These are phyloP conservation scores for Manis javanica DNA, from an alignment of 2,797 vertebrate genomes.

Conservation along the genomic window DNA sequence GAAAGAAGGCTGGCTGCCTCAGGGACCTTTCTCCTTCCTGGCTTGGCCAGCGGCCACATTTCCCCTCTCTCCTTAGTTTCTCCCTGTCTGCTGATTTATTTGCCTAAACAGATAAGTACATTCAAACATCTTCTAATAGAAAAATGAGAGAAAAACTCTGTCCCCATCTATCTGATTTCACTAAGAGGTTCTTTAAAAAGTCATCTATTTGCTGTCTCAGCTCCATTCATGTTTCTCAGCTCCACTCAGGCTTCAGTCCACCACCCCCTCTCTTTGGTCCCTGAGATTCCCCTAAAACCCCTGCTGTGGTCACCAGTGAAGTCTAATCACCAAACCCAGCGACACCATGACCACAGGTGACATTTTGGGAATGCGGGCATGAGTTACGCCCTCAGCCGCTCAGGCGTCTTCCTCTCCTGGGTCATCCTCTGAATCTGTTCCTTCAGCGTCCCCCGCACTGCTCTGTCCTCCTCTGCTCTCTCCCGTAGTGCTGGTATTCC, in stretches of 20 bases:
- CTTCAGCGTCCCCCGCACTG: not conserved
- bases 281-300: not conserved
- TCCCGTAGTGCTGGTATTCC: not conserved
- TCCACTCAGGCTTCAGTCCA: not conserved
- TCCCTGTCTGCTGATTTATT: not conserved
- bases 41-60: not conserved
- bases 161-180: not conserved
- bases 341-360: rapidly evolving
- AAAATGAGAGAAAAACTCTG: no score
- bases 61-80: not conserved
- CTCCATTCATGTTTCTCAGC: not conserved
- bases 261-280: not conserved
- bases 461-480: not conserved
- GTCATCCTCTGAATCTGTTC: not conserved
- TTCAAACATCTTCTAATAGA: not conserved
- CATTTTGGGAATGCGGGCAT: not conserved
- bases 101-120: not conserved
- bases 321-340: not conserved
- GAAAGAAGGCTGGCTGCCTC: not conserved
- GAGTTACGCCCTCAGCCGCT: not conserved
- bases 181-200: not conserved
- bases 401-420: not conserved
- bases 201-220: rapidly evolving
- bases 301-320: not conserved
- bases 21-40: not conserved